Base-by-base conservation (phyloP, 1,140 invertebrate species). In the Leptopilina clavipes region DNA sequence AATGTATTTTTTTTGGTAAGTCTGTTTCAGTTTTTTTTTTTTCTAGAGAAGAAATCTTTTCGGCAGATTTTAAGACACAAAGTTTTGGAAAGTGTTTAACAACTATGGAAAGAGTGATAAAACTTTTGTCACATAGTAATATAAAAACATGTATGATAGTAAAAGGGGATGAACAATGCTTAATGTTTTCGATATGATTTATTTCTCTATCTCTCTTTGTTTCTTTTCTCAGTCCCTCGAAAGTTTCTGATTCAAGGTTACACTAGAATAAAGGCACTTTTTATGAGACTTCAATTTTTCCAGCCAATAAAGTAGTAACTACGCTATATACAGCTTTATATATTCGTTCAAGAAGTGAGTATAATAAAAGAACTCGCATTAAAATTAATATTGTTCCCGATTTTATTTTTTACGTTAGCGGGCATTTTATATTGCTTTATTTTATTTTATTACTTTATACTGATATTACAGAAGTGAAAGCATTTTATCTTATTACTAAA, bases 291-390 rank as follows among this genome's bases (percentile, higher is more conserved):
- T 52, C 14, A 52, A 52, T 52, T 52, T 52, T 52, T 52, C 48
- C 48, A 52, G 48, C 48, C 48, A 52, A 52, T 52, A 52, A 52
- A 52, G 14, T 52, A 52, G 48, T 52, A 17, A 52, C 48, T 52
- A n/a, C 8, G 17, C 5, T 17, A 52, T 31, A 31, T 31, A 31
- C 1, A 1, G 5, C 25, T 2, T 12, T 52, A 17, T 52, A 52
- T 52, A 52, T 52, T n/a, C 48, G 14, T 17, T 52, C n/a, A 52
- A n/a, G 48, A 17, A 52, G 25, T 31, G 1, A 31, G 48, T 52
- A n/a, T n/a, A 52, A 52, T 52, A 52, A 52, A 52, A 17, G n/a
- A 52, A 52, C 48, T 52, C 48, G n/a, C 48, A 52, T 52, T 52
- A 52, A 52, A 52, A 52, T 52, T 52, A 52, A 52, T 52, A 17